These are phyloP conservation scores for Heliangelus exortis DNA, from an alignment of 2,797 vertebrate genomes.

Conservation along the genomic window DNA sequence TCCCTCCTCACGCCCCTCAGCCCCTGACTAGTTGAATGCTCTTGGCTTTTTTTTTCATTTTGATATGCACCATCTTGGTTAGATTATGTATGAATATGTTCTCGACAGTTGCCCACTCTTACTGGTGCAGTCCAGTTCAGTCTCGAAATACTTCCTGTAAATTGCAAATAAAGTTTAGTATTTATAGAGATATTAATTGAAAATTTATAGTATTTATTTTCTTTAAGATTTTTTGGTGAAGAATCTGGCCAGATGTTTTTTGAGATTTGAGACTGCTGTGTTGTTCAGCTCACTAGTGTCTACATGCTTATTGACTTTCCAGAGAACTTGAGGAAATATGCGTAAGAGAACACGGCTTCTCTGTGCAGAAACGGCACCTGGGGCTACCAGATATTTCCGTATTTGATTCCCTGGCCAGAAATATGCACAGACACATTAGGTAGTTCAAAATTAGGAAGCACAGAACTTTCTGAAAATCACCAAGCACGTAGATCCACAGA, in stretches of 20 bases:
- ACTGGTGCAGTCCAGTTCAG: not conserved
- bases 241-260: not conserved
- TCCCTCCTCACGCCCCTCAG: not conserved
- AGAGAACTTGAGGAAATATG: not conserved
- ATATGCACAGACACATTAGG: not conserved
- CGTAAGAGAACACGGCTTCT: not conserved
- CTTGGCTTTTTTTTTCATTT: not conserved
- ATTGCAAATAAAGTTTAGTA: not conserved
- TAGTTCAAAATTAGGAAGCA: not conserved
- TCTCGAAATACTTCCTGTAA: not conserved
- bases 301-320: not conserved
- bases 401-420: not conserved
- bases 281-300: not conserved
- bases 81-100: not conserved
- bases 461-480: not conserved
- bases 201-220: not conserved
- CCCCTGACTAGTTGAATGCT: not conserved
- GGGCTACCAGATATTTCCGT: fast-evolving
- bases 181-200: not conserved
- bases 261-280: not conserved
- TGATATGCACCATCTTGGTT: not conserved
- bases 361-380: not conserved
- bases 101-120: not conserved
- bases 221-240: not conserved
- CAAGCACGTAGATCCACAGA: not conserved